Base-by-base conservation (phyloP, 2,888 invertebrate genomes). In the Auanema sp. region DNA sequence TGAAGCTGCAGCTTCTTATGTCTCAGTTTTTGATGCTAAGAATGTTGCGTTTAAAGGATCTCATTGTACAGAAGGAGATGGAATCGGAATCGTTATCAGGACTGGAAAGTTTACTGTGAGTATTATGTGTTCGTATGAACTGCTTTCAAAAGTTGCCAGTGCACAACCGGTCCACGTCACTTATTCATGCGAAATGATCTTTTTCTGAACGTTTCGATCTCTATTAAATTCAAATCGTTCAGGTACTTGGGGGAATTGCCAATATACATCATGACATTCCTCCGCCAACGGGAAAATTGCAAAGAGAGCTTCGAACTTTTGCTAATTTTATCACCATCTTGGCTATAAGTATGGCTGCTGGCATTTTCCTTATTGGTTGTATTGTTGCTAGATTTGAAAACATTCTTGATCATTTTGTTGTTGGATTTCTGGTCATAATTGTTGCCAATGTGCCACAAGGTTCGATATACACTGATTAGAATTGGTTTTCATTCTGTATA, bases 1-100 rank as follows among this genome's bases (percentile, higher is more conserved):
- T 16, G 79, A 79, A 44, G 63, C 72, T 10, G 79, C 75, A 1
- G 68, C 78, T 1, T 23, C 57, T 1, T 72, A 79, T 55, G 62
- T 79, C 18, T 70, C 75, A 0, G 76, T 81, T 2, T 80, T 82
- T 52, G 80, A 82, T 23, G 72, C 79, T 1, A 68, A 68, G 18
- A 81, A 81, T 60, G 77, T 81, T 40, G 79, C 79, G 4, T 82
- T 81, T 67, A 81, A 78, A 66, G 81, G 81, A 8, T 78, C 77
- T 10, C 80, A 78, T 58, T 81, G 80, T 52, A 78, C 75, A 1
- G 81, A 81, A 55, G 81, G 81, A n/a, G 81, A 81, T 25, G 81
- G 79, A 43, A 71, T 82, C 11, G 81, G 79, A 11, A 60, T 82
- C 6, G 81, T 81, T 21, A 76, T 81, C 4, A 59, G 81, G 1